phyloP scores from a whole-genome alignment of 2,113 vertebrate genomes.

The human region DNA sequence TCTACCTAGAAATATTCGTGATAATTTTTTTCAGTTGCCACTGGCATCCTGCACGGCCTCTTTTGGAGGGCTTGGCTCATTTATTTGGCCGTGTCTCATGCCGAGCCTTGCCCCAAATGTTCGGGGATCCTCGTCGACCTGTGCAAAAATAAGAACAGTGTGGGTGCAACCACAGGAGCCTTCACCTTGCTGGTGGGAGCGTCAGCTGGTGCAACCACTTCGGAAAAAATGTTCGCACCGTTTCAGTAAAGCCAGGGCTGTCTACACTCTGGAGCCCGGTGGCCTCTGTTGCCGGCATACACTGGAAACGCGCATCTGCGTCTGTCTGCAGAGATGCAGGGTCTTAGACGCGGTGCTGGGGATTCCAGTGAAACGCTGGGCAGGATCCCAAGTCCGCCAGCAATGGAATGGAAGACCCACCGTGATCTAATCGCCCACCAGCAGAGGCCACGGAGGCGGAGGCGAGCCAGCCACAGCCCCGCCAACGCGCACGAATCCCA shows the following conservation, averaged over 20 bases:
- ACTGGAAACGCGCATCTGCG: accelerated
- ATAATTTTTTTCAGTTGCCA: not conserved
- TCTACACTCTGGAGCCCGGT: too few species aligned
- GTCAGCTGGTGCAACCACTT: not conserved
- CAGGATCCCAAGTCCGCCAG: not conserved
- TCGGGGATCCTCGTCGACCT: too few species aligned
- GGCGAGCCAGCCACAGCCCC: not conserved
- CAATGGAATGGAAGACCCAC: accelerated
- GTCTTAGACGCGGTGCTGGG: not conserved
- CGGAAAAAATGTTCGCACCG: not conserved
- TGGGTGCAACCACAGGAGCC: too few species aligned
- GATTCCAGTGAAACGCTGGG: not conserved
- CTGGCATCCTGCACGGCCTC: accelerated
- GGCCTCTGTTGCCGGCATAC: too few species aligned
- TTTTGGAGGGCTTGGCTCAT: not conserved
- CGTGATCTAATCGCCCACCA: accelerated
- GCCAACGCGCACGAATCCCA: not conserved
- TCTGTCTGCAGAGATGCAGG: accelerated
- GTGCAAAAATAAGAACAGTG: not conserved
- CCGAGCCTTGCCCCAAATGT: not conserved
- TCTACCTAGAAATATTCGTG: not conserved
- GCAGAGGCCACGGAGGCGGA: not conserved
- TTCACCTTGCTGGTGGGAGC: too few species aligned
- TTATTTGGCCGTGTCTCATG: not conserved
- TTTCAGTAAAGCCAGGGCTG: not conserved